Conservation (phyloP, 1,140 invertebrate species). For the Melitaea cinxia region DNA sequence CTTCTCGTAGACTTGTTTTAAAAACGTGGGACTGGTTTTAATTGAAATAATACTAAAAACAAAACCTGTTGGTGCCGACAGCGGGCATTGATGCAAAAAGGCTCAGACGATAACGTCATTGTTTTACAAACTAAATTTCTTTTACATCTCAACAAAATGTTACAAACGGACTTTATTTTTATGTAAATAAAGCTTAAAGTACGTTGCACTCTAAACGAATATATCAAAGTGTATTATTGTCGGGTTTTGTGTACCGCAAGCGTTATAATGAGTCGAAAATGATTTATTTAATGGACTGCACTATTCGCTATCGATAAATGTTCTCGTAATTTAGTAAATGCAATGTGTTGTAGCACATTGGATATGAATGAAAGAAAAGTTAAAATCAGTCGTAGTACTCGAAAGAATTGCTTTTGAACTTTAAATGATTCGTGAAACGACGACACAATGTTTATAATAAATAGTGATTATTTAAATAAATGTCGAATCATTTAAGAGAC, state of each 20-base stretch:
- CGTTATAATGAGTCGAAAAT: background rate
- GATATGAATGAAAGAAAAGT: too few relatives aligned
- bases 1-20: background rate
- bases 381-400: too few relatives aligned
- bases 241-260: background rate
- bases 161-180: background rate
- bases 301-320: background rate
- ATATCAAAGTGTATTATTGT: background rate
- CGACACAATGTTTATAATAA: too few relatives aligned
- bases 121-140: slow-evolving; percentile 12
- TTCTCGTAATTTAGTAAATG: background rate
- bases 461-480: too few relatives aligned
- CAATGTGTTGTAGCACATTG: too few relatives aligned
- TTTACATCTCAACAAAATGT: background rate
- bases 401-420: too few relatives aligned
- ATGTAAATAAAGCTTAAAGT: background rate
- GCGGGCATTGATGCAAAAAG: slow-evolving; percentile 12
- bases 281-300: slow-evolving; percentile 4
- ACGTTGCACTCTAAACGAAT: background rate
- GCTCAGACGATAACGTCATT: slow-evolving; percentile 12
- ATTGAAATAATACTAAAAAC: slow-evolving; percentile 11
- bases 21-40: background rate
- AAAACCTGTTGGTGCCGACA: slow-evolving; percentile 4
- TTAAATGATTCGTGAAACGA: too few relatives aligned
- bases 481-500: too few relatives aligned